phyloP scores from a whole-genome alignment of 2,113 vertebrate species.

The Procavia capensis region DNA sequence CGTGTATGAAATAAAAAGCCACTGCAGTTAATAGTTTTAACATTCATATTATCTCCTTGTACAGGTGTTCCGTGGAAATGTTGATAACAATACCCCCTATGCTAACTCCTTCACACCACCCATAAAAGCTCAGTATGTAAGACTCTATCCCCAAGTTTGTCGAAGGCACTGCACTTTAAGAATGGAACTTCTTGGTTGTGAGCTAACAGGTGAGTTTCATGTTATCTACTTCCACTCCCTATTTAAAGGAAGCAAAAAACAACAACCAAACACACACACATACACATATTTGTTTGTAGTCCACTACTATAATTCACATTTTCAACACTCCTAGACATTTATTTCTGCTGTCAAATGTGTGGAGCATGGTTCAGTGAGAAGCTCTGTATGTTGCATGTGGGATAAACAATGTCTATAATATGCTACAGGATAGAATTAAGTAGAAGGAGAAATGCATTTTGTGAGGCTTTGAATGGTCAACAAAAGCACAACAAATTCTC shows the following conservation, averaged over 20 bases:
- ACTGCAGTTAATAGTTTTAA: neutral
- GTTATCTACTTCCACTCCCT: rapidly evolving
- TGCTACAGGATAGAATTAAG: neutral
- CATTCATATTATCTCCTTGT: conserved; percentile 11
- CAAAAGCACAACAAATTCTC: conserved; percentile 9
- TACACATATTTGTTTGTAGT: neutral
- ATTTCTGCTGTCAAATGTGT: neutral
- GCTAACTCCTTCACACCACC: conserved; percentile 98
- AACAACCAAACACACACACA: too few species aligned
- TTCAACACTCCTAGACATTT: neutral
- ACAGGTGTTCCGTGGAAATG: conserved; percentile 97
- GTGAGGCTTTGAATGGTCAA: neutral
- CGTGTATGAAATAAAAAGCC: neutral
- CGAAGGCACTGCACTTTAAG: conserved; percentile 97
- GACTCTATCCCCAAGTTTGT: conserved; percentile 98
- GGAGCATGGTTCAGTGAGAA: neutral
- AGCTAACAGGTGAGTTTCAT: conserved; percentile 92
- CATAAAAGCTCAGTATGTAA: conserved; percentile 95
- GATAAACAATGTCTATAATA: neutral
- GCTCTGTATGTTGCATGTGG: rapidly evolving
- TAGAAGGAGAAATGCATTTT: neutral
- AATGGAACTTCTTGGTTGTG: conserved; percentile 98
- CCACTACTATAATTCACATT: neutral
- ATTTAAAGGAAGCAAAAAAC: neutral
- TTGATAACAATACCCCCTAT: conserved; percentile 97